Percentiles rank a stretch among this genome's conserved stretches.
These are phyloP conservation scores for Catamblyrhynchus diadema DNA, from an alignment of 2,797 vertebrate genomes.

Conservation along the genomic window DNA sequence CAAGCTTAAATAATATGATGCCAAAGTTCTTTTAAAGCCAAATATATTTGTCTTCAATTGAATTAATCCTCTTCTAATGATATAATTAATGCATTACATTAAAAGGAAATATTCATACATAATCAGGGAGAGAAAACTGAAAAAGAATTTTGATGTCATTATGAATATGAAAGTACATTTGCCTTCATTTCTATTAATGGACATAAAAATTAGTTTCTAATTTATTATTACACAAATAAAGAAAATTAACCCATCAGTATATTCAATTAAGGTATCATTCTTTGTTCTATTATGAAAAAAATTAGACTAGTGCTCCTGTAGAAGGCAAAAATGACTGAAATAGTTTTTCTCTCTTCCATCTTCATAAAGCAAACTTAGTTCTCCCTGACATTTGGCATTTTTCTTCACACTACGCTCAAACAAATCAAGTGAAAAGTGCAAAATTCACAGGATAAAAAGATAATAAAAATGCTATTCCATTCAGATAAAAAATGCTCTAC, in stretches of 20 bases:
- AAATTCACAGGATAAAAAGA: background rate
- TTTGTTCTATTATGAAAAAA: background rate
- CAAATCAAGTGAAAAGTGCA: background rate
- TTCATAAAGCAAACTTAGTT: background rate
- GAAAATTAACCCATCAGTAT: constrained; percentile 1
- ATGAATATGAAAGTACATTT: background rate
- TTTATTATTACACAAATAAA: constrained; percentile 9
- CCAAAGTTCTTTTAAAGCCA: background rate
- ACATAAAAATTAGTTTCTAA: background rate
- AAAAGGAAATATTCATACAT: background rate
- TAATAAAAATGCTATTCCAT: background rate
- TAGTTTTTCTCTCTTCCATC: background rate
- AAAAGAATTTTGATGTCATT: background rate
- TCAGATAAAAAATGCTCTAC: background rate
- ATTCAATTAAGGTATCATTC: background rate
- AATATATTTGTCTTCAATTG: background rate
- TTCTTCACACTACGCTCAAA: background rate
- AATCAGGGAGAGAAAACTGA: background rate
- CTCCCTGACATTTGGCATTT: background rate
- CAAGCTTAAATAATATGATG: background rate
- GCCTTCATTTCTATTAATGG: background rate
- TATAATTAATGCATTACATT: background rate
- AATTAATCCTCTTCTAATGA: background rate
- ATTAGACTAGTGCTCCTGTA: background rate
- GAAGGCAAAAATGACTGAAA: background rate